Conservation (phyloP, 2,113 vertebrate genomes). For the Morone chrysops region DNA sequence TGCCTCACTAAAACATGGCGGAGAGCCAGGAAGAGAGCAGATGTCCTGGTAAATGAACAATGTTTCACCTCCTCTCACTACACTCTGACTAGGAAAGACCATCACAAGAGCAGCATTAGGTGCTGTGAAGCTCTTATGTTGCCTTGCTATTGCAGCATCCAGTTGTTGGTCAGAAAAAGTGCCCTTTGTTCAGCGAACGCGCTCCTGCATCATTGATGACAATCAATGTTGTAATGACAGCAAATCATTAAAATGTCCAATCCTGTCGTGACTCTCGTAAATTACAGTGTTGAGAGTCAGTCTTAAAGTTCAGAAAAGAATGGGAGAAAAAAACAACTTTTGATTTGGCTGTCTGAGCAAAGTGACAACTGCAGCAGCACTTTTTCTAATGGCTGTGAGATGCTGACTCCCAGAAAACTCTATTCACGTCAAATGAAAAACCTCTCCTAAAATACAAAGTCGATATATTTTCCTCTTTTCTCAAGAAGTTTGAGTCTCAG, state of each 20-base stretch:
- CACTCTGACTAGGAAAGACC: background rate
- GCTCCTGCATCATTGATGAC: conserved; percentile 24
- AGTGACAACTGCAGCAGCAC: conserved; percentile 41
- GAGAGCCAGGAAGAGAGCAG: conserved; percentile 22
- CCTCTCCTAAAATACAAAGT: conserved; percentile 14
- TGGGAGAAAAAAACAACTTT: conserved; percentile 27
- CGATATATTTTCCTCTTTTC: background rate
- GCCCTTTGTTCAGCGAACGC: background rate
- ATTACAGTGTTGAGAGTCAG: conserved; percentile 44
- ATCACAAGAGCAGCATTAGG: conserved; percentile 12
- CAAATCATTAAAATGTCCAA: conserved; percentile 45
- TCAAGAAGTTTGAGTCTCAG: background rate
- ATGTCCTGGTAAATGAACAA: conserved; percentile 23
- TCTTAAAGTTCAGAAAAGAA: conserved; percentile 30
- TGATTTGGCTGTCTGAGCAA: conserved; percentile 48
- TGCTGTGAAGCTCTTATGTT: background rate
- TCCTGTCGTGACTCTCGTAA: conserved; percentile 16
- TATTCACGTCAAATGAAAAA: conserved; percentile 34
- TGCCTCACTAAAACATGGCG: conserved; percentile 21
- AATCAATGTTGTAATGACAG: conserved; percentile 30
- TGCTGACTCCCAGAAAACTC: conserved; percentile 46
- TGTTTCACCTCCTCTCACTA: conserved; percentile 22
- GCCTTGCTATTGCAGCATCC: conserved; percentile 18
- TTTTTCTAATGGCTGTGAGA: conserved; percentile 39
- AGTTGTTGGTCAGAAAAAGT: background rate